These are phyloP conservation scores for Ophion ventricosus DNA, from an alignment of 2,888 invertebrate species.

Conservation along the genomic window DNA sequence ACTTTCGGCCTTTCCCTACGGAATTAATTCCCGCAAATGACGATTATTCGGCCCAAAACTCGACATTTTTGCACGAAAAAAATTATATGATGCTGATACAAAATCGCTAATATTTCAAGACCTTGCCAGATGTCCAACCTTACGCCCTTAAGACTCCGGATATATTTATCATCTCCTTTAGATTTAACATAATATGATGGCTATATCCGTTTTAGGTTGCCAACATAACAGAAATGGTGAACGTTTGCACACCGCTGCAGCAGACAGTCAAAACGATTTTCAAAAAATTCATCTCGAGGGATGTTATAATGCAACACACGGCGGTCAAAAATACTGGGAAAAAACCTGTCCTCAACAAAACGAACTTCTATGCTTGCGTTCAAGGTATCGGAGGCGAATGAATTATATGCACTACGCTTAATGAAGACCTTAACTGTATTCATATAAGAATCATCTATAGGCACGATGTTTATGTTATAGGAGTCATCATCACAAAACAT, in stretches of 20 bases:
- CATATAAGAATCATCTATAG: not conserved
- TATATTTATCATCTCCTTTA: not conserved
- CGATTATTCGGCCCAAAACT: too few species aligned
- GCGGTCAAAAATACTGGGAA: conserved; percentile 10
- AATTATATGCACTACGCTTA: too few species aligned
- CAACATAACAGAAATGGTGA: not conserved
- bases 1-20: too few species aligned
- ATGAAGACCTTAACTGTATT: too few species aligned
- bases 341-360: conserved; percentile 21
- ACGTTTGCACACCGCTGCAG: not conserved
- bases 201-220: not conserved
- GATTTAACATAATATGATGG: not conserved
- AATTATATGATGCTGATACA: too few species aligned
- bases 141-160: too few species aligned
- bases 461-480: conserved; percentile 3
- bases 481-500: not conserved
- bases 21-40: too few species aligned
- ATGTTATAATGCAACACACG: conserved; percentile 9
- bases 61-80: too few species aligned
- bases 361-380: conserved; percentile 19
- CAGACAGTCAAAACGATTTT: conserved; percentile 1
- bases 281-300: conserved; percentile 9
- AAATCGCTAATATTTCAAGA: too few species aligned
- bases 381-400: not conserved
- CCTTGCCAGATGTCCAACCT: too few species aligned